These are phyloP conservation scores for Podotricha telesiphe DNA, from an alignment of 2,888 invertebrate genomes.

Conservation along the genomic window DNA sequence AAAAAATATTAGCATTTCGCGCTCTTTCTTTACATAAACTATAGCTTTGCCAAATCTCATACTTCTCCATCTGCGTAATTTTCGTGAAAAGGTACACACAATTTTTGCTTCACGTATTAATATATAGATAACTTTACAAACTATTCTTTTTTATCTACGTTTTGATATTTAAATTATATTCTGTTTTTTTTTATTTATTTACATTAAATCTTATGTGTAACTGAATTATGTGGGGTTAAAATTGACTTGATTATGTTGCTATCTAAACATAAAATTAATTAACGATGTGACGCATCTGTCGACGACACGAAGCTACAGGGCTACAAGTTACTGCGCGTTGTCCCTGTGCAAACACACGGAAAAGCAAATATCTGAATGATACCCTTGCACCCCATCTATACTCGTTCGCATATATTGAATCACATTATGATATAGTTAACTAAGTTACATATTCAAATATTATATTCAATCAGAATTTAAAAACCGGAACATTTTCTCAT, in stretches of 20 bases:
- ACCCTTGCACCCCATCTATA: slow-evolving; percentile 55
- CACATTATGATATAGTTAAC: slow-evolving; percentile 10
- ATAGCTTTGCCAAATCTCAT: too few species aligned
- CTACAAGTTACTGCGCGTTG: slow-evolving; percentile 39
- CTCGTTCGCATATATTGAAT: slow-evolving; percentile 7
- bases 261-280: slow-evolving; percentile 44
- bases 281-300: slow-evolving; percentile 49
- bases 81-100: too few species aligned
- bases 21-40: too few species aligned
- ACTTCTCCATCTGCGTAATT: too few species aligned
- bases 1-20: too few species aligned
- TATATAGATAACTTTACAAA: too few species aligned
- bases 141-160: too few species aligned
- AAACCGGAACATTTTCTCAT: background rate
- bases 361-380: slow-evolving; percentile 66
- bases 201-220: background rate
- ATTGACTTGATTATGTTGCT: slow-evolving; percentile 29
- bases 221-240: slow-evolving; percentile 13
- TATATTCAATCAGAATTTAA: too few species aligned
- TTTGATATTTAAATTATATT: too few species aligned
- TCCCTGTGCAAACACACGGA: slow-evolving; percentile 61
- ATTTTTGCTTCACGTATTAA: too few species aligned
- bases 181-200: background rate
- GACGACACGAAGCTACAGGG: slow-evolving; percentile 39
- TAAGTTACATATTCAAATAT: background rate